Evolutionary conservation across 92 coral and sea anemone genomes (phyloP).

Genomic region (Palythoa grandiflora): DNA sequence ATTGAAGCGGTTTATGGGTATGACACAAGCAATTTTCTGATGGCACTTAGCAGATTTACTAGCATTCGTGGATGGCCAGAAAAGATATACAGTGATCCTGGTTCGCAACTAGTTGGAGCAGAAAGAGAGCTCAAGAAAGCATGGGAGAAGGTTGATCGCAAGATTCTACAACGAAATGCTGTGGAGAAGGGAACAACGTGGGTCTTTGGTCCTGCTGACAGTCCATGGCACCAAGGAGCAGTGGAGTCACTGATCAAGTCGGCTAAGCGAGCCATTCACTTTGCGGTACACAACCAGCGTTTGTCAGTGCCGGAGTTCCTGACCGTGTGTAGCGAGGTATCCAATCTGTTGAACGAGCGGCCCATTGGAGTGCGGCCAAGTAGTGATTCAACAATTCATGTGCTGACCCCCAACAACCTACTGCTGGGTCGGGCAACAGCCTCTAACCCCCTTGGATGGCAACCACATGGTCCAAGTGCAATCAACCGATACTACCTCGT

Average conservation of each 20-base stretch:
- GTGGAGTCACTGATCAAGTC: slow-evolving; percentile 74
- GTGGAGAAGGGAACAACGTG: slow-evolving; percentile 69
- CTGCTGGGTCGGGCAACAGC: slow-evolving; percentile 75
- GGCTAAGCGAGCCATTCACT: slow-evolving; percentile 77
- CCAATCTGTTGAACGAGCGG: slow-evolving; percentile 76
- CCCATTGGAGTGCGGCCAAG: slow-evolving; percentile 73
- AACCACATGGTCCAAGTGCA: slow-evolving; percentile 45
- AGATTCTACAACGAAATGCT: slow-evolving; percentile 44
- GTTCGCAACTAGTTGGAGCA: slow-evolving; percentile 77
- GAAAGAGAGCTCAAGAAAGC: slow-evolving; percentile 71
- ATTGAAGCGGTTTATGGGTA: slow-evolving; percentile 72
- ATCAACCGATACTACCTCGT: slow-evolving; percentile 61
- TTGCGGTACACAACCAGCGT: slow-evolving; percentile 73
- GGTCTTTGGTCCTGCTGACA: slow-evolving; percentile 77
- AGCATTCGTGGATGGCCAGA: slow-evolving; percentile 76
- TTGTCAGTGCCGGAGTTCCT: slow-evolving; percentile 74
- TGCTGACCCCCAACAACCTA: slow-evolving; percentile 74
- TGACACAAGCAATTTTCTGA: slow-evolving; percentile 74
- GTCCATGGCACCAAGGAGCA: slow-evolving; percentile 81
- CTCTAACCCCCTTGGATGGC: slow-evolving; percentile 73
- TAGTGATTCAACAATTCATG: slow-evolving; percentile 61
- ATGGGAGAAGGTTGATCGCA: slow-evolving; percentile 64
- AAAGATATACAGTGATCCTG: slow-evolving; percentile 78
- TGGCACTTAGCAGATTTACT: slow-evolving; percentile 74
- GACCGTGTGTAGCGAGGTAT: slow-evolving; percentile 68